Percentiles rank a stretch among this genome's conserved stretches.
Conservation (phyloP, 2,888 invertebrate species). For the Nephrotoma flavescens region DNA sequence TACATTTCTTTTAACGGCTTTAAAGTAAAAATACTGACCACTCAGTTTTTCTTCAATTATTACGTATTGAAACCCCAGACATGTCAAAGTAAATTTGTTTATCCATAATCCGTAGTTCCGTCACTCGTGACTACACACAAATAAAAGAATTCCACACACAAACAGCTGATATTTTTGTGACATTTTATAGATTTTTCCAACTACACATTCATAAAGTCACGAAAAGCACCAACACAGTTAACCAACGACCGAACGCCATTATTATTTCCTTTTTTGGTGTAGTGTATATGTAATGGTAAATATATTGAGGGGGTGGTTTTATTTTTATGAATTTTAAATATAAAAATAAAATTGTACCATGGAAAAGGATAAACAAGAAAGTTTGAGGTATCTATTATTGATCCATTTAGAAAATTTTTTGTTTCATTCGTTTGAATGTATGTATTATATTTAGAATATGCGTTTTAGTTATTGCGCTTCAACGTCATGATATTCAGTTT, state of each 20-base stretch:
- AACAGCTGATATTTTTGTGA: neutral
- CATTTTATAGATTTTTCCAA: neutral
- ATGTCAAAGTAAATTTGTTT: neutral
- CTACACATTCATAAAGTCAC: neutral
- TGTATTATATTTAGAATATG: constrained; percentile 1
- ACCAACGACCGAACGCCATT: neutral
- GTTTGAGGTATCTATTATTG: neutral
- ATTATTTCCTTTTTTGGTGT: neutral
- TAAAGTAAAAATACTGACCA: too few species aligned
- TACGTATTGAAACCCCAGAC: neutral
- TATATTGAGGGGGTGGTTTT: neutral
- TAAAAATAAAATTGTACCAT: neutral
- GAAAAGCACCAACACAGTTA: neutral
- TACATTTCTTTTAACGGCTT: too few species aligned
- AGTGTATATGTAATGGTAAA: neutral
- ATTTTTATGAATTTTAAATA: neutral
- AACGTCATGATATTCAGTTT: constrained; percentile 4
- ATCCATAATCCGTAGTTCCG: neutral
- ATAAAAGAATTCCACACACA: neutral
- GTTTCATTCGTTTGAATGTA: neutral
- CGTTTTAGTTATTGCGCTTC: constrained; percentile 4
- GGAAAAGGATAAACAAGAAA: neutral
- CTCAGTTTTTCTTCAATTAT: too few species aligned
- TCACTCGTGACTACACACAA: neutral
- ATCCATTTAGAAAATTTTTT: neutral